Base-by-base conservation (phyloP, 2,888 invertebrate genomes). In the Diplazon laetatorius region DNA sequence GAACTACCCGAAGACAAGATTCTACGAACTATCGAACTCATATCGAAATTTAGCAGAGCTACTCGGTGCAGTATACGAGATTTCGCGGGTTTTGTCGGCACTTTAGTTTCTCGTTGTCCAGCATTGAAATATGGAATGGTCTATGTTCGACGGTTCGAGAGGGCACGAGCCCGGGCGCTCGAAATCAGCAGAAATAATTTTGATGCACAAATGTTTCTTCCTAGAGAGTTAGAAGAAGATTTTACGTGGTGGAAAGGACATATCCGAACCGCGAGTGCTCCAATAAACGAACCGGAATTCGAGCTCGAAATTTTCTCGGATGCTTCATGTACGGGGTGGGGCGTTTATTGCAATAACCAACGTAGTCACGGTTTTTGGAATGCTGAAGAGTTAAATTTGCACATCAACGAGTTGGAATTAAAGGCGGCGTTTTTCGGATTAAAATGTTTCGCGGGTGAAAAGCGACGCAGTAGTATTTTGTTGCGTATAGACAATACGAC, bases 311-410 rank as follows among this genome's bases (percentile, higher is more conserved):
- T 74, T 39, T 69, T 74, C 57, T 44, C 66, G 9, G 66, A 66
- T 12, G 73, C 60, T 10, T 72, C 63, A 39, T 3, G 42, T 4
- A 60, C 73, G 2, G 65, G 66, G 12, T 74, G 66, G 59, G 66
- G 66, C 2, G 59, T 44, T 0, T 65, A 37, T 52, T 57, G 18
- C 10, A 57, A 46, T 25, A 35, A 25, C 5, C 16, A 42, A 8
- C 46, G 57, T 1, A 55, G 50, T 8, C 35, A 82, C 44, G 82
- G 76, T 2, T 63, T 60, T 20, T 76, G 76, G 76, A 50, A 20
- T n/a, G 42, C n/a, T 4, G n/a, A 42, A 4, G 42, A 42, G 12
- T n/a, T 42, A 2, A n/a, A 42, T 10, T 42, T n/a, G 4, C 42
- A 42, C n/a, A 42, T 42, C n/a, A 42, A 42, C n/a, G n/a, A n/a